phyloP scores from a whole-genome alignment of 2,797 vertebrate species.

The Cynodonichthys magdalenae region DNA sequence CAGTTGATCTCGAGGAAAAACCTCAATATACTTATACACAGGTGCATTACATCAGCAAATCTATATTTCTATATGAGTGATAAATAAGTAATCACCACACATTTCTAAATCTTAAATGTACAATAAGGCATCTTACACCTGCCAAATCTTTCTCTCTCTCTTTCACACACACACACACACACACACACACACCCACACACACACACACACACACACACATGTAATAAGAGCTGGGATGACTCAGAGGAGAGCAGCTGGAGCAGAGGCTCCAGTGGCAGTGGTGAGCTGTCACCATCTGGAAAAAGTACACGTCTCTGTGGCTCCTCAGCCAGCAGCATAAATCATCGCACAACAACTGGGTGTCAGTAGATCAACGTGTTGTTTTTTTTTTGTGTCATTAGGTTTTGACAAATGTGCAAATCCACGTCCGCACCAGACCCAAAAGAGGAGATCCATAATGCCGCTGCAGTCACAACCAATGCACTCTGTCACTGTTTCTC shows the following conservation, averaged over 20 bases:
- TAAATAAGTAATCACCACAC: not conserved
- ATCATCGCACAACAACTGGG: conserved; percentile 50
- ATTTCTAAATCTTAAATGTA: conserved; percentile 10
- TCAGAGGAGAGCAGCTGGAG: conserved; percentile 80
- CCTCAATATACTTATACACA: conserved; percentile 9
- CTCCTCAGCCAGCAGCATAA: conserved; percentile 57
- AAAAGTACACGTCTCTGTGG: conserved; percentile 60
- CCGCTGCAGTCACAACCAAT: not conserved
- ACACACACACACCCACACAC: too few relatives aligned
- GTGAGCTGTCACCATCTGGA: conserved; percentile 80
- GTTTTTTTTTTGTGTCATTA: conserved; percentile 22
- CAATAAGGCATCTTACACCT: conserved; percentile 27
- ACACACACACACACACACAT: conserved; percentile 43
- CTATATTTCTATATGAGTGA: not conserved
- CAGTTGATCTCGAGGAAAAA: not conserved
- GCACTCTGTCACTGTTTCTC: conserved; percentile 22
- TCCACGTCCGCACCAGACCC: not conserved
- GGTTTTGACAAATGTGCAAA: conserved; percentile 4
- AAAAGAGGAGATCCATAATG: not conserved
- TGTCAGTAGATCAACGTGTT: conserved; percentile 49
- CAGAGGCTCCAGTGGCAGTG: conserved; percentile 70
- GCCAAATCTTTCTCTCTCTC: conserved; percentile 19
- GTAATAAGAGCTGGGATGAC: conserved; percentile 65
- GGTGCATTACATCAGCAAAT: not conserved
- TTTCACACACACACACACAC: conserved; percentile 2